Base-by-base conservation (phyloP, 2,113 vertebrate species). In the Stercorarius parasiticus region DNA sequence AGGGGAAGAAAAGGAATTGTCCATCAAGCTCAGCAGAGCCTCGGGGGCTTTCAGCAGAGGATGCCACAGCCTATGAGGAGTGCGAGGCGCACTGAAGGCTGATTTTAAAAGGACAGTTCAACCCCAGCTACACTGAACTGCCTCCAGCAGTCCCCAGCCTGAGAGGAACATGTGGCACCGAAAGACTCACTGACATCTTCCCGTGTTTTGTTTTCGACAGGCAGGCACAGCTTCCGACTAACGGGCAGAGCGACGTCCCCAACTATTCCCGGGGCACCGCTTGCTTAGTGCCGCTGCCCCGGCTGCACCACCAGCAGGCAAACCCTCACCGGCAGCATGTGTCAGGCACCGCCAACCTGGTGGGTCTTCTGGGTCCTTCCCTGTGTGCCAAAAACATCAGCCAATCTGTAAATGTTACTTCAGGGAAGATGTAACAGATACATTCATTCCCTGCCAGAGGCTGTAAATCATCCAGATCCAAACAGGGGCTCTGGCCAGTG, bases 11-110 rank as follows among this genome's bases (percentile, higher is more conserved):
- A 96, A 94, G 90, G 73, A 94, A 93, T 96, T 97, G 96, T 96
- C 96, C 96, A 93, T 97, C 95, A 96, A 96, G 91, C 91, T 95
- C 93, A 94, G 93, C 84, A 91, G 84, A 95, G 91, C 91, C 95
- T 95, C 66, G 1, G 84, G 94, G 95, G 93, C 81, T 96, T 96
- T 97, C 95, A 95, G 89, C 90, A 90, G 87, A 96, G 94, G 77
- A 95, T 91, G 89, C 91, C 91, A 95, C 93, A 82, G 93, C 84
- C 86, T 90, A 13, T 56, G 77, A 95, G 84, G 61, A 96, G 55
- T 86, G 77, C 1, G 3, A 92, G 40, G 53, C 19, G 0, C 53
- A 71, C 64, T 1, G 26, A 87, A 74, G 89, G 72, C 84, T 90
- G 84, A 40, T 94, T 93, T 94, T 94, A 87, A 96, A 96, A 93